These are phyloP conservation scores for Blennius ocellaris DNA, from an alignment of 2,113 vertebrate species.

Conservation along the genomic window DNA sequence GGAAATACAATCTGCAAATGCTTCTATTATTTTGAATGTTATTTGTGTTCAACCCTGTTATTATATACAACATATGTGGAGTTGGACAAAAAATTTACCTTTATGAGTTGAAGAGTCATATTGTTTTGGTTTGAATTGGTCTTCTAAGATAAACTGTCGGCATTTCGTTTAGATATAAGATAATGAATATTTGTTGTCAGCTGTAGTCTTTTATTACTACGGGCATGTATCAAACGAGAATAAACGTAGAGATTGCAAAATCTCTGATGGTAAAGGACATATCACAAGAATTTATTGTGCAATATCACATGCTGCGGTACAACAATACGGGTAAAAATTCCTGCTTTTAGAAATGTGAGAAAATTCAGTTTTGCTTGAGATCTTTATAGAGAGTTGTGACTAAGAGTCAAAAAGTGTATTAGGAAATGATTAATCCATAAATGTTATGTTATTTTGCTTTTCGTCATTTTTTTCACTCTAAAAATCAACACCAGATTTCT, in stretches of 20 bases:
- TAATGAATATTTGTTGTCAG: neutral
- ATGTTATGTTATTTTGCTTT: too few species aligned
- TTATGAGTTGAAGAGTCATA: too few species aligned
- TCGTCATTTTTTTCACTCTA: too few species aligned
- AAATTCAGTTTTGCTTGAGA: too few species aligned
- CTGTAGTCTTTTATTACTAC: neutral
- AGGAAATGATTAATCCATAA: too few species aligned
- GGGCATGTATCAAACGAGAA: neutral
- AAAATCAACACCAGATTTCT: neutral
- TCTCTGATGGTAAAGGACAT: neutral
- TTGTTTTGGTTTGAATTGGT: neutral
- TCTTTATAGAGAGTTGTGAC: too few species aligned
- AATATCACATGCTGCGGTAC: neutral
- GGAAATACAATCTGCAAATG: neutral
- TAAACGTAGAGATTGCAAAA: neutral
- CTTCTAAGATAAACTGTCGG: neutral
- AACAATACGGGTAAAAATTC: neutral
- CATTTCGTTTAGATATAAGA: neutral
- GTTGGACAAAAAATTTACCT: too few species aligned
- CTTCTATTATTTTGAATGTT: neutral
- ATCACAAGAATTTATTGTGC: neutral
- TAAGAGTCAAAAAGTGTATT: too few species aligned
- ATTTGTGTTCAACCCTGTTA: neutral
- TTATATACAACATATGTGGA: too few species aligned
- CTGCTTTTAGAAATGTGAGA: too few species aligned